These are phyloP conservation scores for Prinia subflava DNA, from an alignment of 2,113 vertebrate genomes.

Conservation along the genomic window DNA sequence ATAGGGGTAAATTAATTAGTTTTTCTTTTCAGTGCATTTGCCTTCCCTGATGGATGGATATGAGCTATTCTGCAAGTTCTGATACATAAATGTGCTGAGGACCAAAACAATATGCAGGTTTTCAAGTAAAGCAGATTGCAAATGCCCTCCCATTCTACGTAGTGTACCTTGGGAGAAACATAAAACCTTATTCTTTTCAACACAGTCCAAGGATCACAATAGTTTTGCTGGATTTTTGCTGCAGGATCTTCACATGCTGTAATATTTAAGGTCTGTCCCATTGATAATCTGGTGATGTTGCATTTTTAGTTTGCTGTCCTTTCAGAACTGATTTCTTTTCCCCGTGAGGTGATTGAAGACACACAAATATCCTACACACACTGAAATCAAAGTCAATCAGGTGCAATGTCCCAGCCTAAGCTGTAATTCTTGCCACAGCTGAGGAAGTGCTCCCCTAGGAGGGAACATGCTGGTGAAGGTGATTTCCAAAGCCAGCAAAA, in stretches of 20 bases:
- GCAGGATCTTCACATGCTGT: slow-evolving; percentile 32
- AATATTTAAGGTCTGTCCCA: slow-evolving; percentile 25
- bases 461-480: slow-evolving; percentile 62
- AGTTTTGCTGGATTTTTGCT: slow-evolving; percentile 10
- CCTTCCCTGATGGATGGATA: not conserved
- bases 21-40: not conserved
- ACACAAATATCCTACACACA: slow-evolving; percentile 61
- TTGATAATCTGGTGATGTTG: slow-evolving; percentile 66
- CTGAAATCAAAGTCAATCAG: slow-evolving; percentile 70
- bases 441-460: slow-evolving; percentile 61
- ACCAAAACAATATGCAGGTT: not conserved
- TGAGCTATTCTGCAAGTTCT: not conserved
- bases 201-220: slow-evolving; percentile 11
- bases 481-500: slow-evolving; percentile 73
- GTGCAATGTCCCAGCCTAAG: slow-evolving; percentile 67
- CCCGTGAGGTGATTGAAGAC: slow-evolving; percentile 61
- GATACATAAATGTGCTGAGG: not conserved
- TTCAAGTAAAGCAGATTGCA: not conserved
- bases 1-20: not conserved
- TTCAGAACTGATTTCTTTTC: slow-evolving; percentile 63
- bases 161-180: not conserved
- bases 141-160: not conserved
- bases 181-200: not conserved
- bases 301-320: slow-evolving; percentile 80
- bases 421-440: slow-evolving; percentile 65